A percentile compares a stretch with the other conserved stretches of the same genome.
These are phyloP conservation scores for Drosophila lutescens DNA, from an alignment of 2,888 invertebrate genomes.

Conservation along the genomic window DNA sequence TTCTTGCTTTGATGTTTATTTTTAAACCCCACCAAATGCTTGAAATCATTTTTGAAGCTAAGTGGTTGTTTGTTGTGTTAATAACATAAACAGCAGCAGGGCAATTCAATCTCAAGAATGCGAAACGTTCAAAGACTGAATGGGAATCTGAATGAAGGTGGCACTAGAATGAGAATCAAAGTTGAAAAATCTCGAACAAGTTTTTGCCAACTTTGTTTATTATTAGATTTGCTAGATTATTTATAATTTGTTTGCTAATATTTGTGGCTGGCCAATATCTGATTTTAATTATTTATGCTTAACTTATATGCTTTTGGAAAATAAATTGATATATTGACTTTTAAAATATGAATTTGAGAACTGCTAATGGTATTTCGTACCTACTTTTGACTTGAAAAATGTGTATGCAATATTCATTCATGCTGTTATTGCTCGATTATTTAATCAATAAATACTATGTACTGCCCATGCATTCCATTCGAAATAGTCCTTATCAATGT, in stretches of 20 bases:
- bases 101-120: slow-evolving; percentile 26
- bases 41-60: slow-evolving; percentile 64
- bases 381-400: no score
- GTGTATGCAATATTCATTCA: not conserved
- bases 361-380: no score
- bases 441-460: not conserved
- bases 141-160: not conserved
- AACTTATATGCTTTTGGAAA: not conserved
- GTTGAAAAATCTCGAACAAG: slow-evolving; percentile 4
- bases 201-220: slow-evolving; percentile 11
- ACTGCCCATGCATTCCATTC: slow-evolving; percentile 13
- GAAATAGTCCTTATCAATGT: slow-evolving; percentile 21
- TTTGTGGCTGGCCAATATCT: not conserved
- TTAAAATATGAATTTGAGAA: no score
- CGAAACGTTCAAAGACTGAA: slow-evolving; percentile 19
- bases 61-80: slow-evolving; percentile 76
- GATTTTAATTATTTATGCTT: slow-evolving; percentile 2
- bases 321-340: not conserved
- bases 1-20: slow-evolving; percentile 67
- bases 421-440: not conserved
- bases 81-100: slow-evolving; percentile 61
- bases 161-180: not conserved
- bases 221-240: slow-evolving; percentile 13
- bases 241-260: slow-evolving; percentile 3
- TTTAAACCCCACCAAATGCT: slow-evolving; percentile 63